Percentiles rank a stretch among this genome's conserved stretches.
These are phyloP conservation scores for Amphimallon solstitiale DNA, from an alignment of 2,888 invertebrate genomes.

Conservation along the genomic window DNA sequence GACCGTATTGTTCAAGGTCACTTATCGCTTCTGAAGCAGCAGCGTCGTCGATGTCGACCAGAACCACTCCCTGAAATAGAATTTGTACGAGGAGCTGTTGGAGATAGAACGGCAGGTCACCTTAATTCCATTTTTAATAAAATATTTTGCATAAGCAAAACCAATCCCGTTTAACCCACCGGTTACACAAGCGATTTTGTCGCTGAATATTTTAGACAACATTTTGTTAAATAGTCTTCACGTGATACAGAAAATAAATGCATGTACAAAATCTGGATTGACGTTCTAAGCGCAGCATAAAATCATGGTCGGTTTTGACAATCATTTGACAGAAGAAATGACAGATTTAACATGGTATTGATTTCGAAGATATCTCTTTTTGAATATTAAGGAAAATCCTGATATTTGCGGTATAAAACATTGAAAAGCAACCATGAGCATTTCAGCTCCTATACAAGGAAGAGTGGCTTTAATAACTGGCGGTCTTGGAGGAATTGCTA, in stretches of 20 bases:
- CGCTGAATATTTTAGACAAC: neutral
- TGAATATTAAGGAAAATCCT: no score
- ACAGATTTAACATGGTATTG: no score
- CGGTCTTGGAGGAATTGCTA: constrained; percentile 34
- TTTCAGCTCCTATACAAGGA: neutral
- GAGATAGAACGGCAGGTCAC: constrained; percentile 16
- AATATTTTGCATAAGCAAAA: constrained; percentile 16
- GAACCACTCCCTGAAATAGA: constrained; percentile 29
- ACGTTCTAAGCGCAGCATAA: no score
- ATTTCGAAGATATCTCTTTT: no score
- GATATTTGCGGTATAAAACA: neutral
- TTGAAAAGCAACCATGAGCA: no score
- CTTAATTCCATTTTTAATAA: constrained; percentile 35
- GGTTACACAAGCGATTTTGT: constrained; percentile 38
- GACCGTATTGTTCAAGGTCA: constrained; percentile 20
- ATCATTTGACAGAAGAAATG: no score
- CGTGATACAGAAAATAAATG: neutral
- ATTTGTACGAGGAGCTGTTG: neutral
- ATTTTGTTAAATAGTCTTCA: neutral
- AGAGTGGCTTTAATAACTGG: constrained; percentile 37
- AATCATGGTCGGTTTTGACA: no score
- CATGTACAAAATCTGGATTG: no score
- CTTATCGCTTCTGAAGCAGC: neutral
- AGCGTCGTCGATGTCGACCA: constrained; percentile 18
- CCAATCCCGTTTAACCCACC: constrained; percentile 36